Base-by-base conservation (phyloP, 1,140 invertebrate species). In the Matsumurasca onukii region DNA sequence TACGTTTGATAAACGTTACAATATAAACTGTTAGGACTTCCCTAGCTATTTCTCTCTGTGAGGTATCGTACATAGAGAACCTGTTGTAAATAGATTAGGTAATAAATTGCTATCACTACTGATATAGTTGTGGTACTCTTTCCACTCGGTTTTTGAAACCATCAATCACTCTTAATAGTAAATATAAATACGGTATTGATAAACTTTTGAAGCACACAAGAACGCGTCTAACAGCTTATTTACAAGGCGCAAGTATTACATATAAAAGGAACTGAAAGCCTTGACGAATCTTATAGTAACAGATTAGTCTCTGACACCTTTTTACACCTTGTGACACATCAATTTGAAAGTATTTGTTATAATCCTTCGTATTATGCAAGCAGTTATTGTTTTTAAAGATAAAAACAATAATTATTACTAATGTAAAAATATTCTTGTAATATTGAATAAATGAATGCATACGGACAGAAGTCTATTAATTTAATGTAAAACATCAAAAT, bases 41-140 rank as follows among this genome's bases (percentile, higher is more conserved):
- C 22, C 22, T 59, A 59, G 2, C 55, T 59, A 59, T 59, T 27
- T 25, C 24, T 59, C 25, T 9, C 22, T 59, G 13, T 29, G 55
- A 59, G 55, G 15, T 59, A 59, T n/a, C 55, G 30, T 59, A 59
- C 55, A 59, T 59, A 27, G 25, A 59, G 30, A 59, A 13, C 15
- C 15, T 39, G 34, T 59, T 59, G 55, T 59, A 59, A 59, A 27
- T 59, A 59, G 55, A 59, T 59, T 15, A 59, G 5, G 34, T 63
- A 63, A 63, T 63, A 63, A 63, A 63, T 24, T 12, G 22, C 61
- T 63, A 63, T 22, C 30, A 34, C 61, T 63, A 63, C 30, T 63
- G 61, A 63, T 63, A 63, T 63, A 63, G 31, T 63, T 63, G 61
- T 63, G 39, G 31, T 63, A 22, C 2, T 15, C 39, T 63, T n/a